These are phyloP conservation scores for Blera fallax DNA, from an alignment of 2,888 invertebrate genomes.

Conservation along the genomic window DNA sequence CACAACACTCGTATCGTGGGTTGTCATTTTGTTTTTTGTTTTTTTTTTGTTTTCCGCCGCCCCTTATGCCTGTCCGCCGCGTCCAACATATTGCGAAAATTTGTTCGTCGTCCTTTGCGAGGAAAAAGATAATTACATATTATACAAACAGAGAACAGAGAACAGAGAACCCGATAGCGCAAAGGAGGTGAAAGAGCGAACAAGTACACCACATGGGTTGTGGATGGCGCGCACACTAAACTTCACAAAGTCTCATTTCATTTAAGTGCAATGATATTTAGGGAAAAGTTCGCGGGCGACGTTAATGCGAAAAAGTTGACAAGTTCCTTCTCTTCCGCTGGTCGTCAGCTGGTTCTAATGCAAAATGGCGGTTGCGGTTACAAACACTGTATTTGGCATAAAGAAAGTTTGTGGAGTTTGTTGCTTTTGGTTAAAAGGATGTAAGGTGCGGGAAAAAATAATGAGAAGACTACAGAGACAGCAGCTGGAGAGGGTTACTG, in stretches of 20 bases:
- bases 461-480: neutral
- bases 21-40: neutral
- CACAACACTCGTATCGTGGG: constrained; percentile 7
- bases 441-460: neutral
- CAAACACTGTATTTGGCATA: constrained; percentile 25
- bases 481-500: neutral
- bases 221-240: neutral
- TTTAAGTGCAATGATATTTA: constrained; percentile 48
- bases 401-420: constrained; percentile 51
- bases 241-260: constrained; percentile 51
- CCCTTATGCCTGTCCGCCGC: neutral
- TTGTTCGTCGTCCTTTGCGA: constrained; percentile 14
- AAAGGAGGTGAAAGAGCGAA: constrained; percentile 5
- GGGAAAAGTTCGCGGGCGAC: constrained; percentile 48
- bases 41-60: neutral
- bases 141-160: constrained; percentile 20
- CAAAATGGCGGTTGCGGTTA: constrained; percentile 33
- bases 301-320: constrained; percentile 64
- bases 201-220: constrained; percentile 5
- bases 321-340: constrained; percentile 1
- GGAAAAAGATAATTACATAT: constrained; percentile 44
- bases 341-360: constrained; percentile 44
- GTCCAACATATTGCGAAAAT: constrained; percentile 38
- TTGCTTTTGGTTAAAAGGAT: constrained; percentile 15
- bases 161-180: neutral